A percentile compares a stretch with the other conserved stretches of the same genome.
phyloP scores from a whole-genome alignment of 2,888 invertebrate genomes.

The Amphipyra berbera region DNA sequence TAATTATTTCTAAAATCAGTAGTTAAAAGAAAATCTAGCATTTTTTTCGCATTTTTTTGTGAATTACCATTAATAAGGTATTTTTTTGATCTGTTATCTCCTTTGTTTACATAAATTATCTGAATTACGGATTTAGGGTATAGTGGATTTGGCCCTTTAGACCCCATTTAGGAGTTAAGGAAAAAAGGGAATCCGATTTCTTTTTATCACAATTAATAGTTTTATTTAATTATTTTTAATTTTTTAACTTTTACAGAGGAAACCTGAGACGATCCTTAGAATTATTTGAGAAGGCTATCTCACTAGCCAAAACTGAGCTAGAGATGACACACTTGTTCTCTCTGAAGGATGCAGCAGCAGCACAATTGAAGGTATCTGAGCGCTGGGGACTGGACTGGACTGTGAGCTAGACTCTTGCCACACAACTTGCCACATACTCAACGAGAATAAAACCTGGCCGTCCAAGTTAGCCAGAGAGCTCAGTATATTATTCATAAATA shows the following conservation, averaged over 20 bases:
- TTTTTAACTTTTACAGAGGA: conserved; percentile 90
- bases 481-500: conserved; percentile 39
- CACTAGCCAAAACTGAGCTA: conserved; percentile 95
- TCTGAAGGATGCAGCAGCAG: conserved; percentile 96
- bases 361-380: conserved; percentile 95
- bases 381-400: conserved; percentile 92
- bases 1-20: too few relatives aligned
- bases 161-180: too few relatives aligned
- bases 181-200: too few relatives aligned
- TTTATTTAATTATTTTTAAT: conserved; percentile 13
- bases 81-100: too few relatives aligned
- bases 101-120: too few relatives aligned
- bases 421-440: conserved; percentile 60
- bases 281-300: conserved; percentile 96
- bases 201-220: too few relatives aligned
- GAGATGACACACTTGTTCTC: conserved; percentile 98
- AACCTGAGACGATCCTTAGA: conserved; percentile 95
- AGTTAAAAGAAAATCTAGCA: too few relatives aligned
- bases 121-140: too few relatives aligned
- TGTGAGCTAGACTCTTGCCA: conserved; percentile 79
- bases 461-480: conserved; percentile 61
- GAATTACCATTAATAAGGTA: too few relatives aligned
- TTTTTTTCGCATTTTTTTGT: too few relatives aligned
- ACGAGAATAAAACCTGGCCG: conserved; percentile 77
- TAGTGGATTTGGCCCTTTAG: too few relatives aligned